phyloP scores from a whole-genome alignment of 2,113 vertebrate genomes.

The Phalacrocorax carbo region DNA sequence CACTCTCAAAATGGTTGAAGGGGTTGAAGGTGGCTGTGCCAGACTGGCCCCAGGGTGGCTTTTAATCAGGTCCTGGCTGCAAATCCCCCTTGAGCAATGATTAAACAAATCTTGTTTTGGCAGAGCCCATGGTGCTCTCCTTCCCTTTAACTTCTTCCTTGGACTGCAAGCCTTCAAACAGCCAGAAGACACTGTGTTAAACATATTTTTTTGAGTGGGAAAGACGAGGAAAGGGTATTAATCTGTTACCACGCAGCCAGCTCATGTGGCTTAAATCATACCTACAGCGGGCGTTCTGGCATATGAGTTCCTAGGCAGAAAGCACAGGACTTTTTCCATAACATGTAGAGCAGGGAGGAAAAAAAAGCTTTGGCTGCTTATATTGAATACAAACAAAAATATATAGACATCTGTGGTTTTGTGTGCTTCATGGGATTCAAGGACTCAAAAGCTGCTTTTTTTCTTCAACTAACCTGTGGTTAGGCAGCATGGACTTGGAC shows the following conservation, averaged over 20 bases:
- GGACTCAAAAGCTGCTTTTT: background rate
- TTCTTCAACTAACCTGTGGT: background rate
- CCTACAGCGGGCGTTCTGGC: background rate
- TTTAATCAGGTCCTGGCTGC: background rate
- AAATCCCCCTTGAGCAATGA: background rate
- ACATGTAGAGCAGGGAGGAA: background rate
- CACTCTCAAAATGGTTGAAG: background rate
- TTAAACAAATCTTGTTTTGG: background rate
- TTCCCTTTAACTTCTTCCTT: background rate
- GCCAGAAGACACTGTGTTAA: background rate
- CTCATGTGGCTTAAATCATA: slow-evolving; percentile 43
- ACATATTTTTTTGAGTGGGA: background rate
- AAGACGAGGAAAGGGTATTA: background rate
- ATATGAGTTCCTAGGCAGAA: background rate
- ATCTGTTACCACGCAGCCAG: slow-evolving; percentile 1
- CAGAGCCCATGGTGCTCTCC: background rate
- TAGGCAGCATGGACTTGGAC: background rate
- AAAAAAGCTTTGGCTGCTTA: background rate
- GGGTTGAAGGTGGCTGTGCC: rapidly evolving
- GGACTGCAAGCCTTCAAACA: background rate
- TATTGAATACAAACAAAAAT: background rate
- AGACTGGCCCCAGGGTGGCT: rapidly evolving
- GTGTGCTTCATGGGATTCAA: background rate
- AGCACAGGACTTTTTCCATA: slow-evolving; percentile 6
- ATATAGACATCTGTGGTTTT: background rate